Evolutionary conservation across 2,797 vertebrate genomes (phyloP), one percentile per base, ranked within the genome.

Genomic region (Dendrocincla fuliginosa): DNA sequence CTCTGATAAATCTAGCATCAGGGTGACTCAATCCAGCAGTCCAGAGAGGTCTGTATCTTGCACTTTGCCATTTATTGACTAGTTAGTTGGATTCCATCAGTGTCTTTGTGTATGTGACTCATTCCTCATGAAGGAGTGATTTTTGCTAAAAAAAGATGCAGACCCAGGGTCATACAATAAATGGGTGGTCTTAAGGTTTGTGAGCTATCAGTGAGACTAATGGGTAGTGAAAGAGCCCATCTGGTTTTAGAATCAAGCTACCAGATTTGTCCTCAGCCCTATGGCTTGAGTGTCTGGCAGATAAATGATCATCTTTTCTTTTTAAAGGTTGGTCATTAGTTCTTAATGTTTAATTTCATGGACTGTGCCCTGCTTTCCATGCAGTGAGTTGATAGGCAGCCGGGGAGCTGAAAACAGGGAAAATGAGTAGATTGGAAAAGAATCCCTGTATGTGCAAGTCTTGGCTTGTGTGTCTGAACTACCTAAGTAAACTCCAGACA

Each of bases 261-360:
- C 42, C 3, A 50, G n/a, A 19, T 76, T 89, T 91, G 55, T 85
- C 63, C 59, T 91, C 5, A 0, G 52, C 30, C 24, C 61, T 57
- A 2, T 30, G 37, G 53, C 32, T 89, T 37, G 46, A 91, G 27
- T 37, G 41, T 78, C 65, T 92, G 65, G 37, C 69, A 94, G 78
- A 89, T 73, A 82, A 87, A 92, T 17, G 2, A 73, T 42, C 55
- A 20, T 69, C 35, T 92, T 73, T 87, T 84, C n/a, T 39, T 73
- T 76, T 59, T 79, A 35, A 89, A 89, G 55, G 41, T 46, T 65
- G 42, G 30, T 61, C 68, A 83, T 94, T 84, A 63, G n/a, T 80
- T 82, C 52, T 84, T 94, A 67, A 24, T 80, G 67, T 91, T 91
- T 77, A 82, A 89, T 95, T 95, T 96, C 85, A 94, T 76, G 77